Base-by-base conservation (phyloP, 1,140 invertebrate genomes). In the Matsumurasca onukii region DNA sequence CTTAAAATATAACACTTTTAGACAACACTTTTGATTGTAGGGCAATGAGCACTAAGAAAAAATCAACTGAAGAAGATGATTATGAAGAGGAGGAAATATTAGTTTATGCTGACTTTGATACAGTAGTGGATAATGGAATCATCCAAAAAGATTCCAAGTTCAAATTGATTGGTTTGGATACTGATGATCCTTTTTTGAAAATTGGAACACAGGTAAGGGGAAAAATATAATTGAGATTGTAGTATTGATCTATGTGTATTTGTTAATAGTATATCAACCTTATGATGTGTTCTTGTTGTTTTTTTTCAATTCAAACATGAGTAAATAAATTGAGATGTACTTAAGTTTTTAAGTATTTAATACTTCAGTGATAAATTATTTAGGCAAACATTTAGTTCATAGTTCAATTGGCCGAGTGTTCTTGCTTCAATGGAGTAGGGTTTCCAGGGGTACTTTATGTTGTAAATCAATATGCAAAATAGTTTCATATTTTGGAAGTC, bases 201-300 rank as follows among this genome's bases (percentile, higher is more conserved):
- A 57, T 75, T 24, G 70, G 70, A 24, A 67, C 71, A 57, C 69
- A 75, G 67, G 73, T 75, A 70, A n/a, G n/a, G n/a, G n/a, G n/a
- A n/a, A n/a, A 29, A 3, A 59, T 22, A n/a, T 5, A 61, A 31
- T 13, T 64, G 24, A 59, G 5, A 15, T 68, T 34, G 24, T 20
- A 22, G n/a, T 68, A 31, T 9, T 34, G 27, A 59, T 29, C 24
- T 24, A 20, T 68, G 9, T 39, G 20, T 17, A 68, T 20, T 13
- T 2, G 25, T 61, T 2, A 25, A n/a, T 17, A n/a, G 2, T 31
- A 31, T 67, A 22, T 31, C 2, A 31, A 51, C 1, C 25, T 3
- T 9, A 30, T 67, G n/a, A 71, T n/a, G 27, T 25, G n/a, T 62
- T 62, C 27, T 31, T 34, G 59, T 45, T 71, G 2, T 25, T 45